Base-by-base conservation (phyloP, 2,888 invertebrate species). In the Spodoptera picta region DNA sequence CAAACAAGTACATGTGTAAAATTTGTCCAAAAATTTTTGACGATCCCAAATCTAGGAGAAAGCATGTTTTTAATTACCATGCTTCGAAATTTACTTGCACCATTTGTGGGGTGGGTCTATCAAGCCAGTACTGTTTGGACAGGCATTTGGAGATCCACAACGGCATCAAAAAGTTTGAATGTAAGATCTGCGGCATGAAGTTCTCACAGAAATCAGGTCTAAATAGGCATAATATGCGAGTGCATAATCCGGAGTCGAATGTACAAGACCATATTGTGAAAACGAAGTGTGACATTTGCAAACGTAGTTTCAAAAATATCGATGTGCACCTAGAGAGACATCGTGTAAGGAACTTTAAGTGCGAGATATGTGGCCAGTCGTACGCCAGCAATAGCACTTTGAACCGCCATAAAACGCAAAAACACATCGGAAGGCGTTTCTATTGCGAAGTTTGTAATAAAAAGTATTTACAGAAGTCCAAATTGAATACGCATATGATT, bases 391-490 rank as follows among this genome's bases (percentile, higher is more conserved):
- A 60, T 1, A 65, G 49, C 6, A n/a, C 65, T 0, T n/a, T 79
- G 0, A 78, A 47, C 1, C 50, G 76, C 0, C 79, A 79, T 31
- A 80, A 72, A 7, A 0, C 50, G 0, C 47, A 46, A 0, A 67
- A 60, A 27, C 79, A 79, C 47, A 74, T 44, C 0, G 71, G 74
- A 0, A 43, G 23, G 1, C 51, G 45, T 0, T 63, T 56, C 6
- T 59, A 62, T 0, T 79, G 79, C 60, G 66, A 51, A 1, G 1
- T 71, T 0, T 79, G 79, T 5, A 50, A 48, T 0, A 79, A 80
- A 6, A 66, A 63, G 43, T 65, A 65, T 70, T 2, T 43, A 11
- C 50, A 65, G 12, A 75, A 27, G 7, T 5, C 42, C 3, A 60
- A 75, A 0, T 49, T 80, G 23, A 41, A 14, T 10, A 56, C 46